A percentile compares a stretch with the other conserved stretches of the same genome.
Evolutionary conservation across 2,113 vertebrate genomes (phyloP).

Genomic region (Poecilia latipinna): DNA sequence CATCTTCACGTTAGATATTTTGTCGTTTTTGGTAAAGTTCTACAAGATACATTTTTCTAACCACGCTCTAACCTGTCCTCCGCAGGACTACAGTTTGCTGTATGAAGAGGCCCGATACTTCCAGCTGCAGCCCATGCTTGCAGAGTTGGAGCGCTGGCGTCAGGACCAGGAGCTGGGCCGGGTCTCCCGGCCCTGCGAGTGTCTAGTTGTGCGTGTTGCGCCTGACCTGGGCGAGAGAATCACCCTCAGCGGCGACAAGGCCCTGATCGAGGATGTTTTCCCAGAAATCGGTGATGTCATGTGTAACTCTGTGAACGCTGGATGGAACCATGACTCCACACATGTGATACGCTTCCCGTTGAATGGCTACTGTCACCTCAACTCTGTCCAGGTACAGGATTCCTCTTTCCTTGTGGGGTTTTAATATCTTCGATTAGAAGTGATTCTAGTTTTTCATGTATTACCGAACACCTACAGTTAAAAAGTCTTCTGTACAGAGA

Average conservation of each 20-base stretch:
- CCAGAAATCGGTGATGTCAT: constrained; percentile 97
- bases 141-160: constrained; percentile 96
- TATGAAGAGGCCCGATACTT: constrained; percentile 98
- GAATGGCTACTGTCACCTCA: constrained; percentile 98
- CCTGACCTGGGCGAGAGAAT: constrained; percentile 96
- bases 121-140: constrained; percentile 95
- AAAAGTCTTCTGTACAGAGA: background rate
- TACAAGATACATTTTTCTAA: background rate
- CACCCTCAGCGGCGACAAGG: constrained; percentile 95
- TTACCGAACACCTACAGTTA: background rate
- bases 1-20: too few relatives aligned
- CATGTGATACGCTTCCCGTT: constrained; percentile 98
- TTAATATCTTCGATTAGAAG: background rate
- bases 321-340: constrained; percentile 90
- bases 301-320: constrained; percentile 95
- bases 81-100: constrained; percentile 94
- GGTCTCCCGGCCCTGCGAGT: constrained; percentile 93
- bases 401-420: background rate
- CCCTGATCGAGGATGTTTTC: constrained; percentile 96
- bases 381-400: constrained; percentile 94
- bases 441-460: background rate
- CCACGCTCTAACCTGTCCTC: background rate
- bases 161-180: constrained; percentile 91
- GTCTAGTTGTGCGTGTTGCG: constrained; percentile 94
- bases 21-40: background rate